A percentile compares a stretch with the other conserved stretches of the same genome.
Evolutionary conservation across 2,888 invertebrate genomes (phyloP).

Genomic region (Lycocerus yunnanus): DNA sequence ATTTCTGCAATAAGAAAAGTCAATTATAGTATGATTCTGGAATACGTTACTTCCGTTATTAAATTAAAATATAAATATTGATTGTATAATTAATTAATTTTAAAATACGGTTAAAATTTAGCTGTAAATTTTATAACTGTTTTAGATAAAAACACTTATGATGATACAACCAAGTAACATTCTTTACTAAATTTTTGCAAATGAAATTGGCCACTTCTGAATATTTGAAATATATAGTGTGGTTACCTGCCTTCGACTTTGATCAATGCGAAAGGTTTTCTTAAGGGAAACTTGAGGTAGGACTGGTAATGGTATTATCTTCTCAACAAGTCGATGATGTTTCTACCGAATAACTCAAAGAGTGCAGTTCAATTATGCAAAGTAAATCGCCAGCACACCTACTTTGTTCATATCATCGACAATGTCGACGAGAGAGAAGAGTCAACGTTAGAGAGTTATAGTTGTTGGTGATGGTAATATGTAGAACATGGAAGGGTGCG

Average conservation of each 20-base stretch:
- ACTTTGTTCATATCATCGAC: constrained; percentile 13
- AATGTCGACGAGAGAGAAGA: constrained; percentile 7
- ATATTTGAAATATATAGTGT: not conserved
- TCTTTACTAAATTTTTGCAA: not conserved
- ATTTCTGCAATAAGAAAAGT: not conserved
- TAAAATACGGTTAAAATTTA: constrained; percentile 1
- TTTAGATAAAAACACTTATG: not conserved
- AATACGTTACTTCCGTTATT: not conserved
- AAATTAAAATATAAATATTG: not conserved
- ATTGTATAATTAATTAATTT: not conserved
- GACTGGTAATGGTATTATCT: not conserved
- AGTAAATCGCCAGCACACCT: constrained; percentile 11
- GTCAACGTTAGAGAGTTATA: constrained; percentile 11
- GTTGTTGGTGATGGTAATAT: constrained; percentile 20
- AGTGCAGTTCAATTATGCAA: not conserved
- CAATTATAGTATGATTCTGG: not conserved
- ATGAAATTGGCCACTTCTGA: not conserved
- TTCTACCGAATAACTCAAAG: not conserved
- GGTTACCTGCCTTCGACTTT: not conserved
- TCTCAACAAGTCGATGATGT: not conserved
- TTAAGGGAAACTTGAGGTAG: not conserved
- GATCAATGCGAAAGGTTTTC: not conserved
- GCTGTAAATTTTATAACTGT: not conserved
- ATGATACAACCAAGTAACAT: not conserved
- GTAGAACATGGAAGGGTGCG: constrained; percentile 24